These are phyloP conservation scores for Anthoptus insignis DNA, from an alignment of 2,888 invertebrate genomes.

Conservation along the genomic window DNA sequence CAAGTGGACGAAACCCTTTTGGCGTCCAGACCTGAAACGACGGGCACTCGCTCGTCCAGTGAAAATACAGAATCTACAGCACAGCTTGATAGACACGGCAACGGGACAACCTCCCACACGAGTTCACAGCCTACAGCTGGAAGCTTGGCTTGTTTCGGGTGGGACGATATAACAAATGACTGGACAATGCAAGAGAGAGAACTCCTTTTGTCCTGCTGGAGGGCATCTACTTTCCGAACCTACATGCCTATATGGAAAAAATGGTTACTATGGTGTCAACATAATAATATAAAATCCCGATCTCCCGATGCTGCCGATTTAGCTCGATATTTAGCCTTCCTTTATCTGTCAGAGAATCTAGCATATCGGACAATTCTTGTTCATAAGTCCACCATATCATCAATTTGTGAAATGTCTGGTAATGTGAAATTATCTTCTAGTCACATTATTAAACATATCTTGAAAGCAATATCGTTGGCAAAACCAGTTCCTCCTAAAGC, in stretches of 20 bases:
- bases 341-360: constrained; percentile 16
- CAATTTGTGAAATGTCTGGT: constrained; percentile 39
- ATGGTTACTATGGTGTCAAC: constrained; percentile 28
- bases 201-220: constrained; percentile 31
- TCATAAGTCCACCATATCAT: constrained; percentile 36
- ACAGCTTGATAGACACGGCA: constrained; percentile 14
- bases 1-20: constrained; percentile 39
- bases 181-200: constrained; percentile 35
- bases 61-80: constrained; percentile 14
- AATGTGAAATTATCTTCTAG: constrained; percentile 35
- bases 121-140: constrained; percentile 31
- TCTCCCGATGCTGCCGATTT: constrained; percentile 13
- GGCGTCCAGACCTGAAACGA: constrained; percentile 34
- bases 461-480: constrained; percentile 38
- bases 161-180: constrained; percentile 28
- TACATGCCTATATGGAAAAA: constrained; percentile 37
- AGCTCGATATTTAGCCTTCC: neutral
- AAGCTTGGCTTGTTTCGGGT: constrained; percentile 44
- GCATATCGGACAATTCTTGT: constrained; percentile 46
- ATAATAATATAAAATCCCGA: constrained; percentile 34
- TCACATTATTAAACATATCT: constrained; percentile 36
- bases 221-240: constrained; percentile 39
- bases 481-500: constrained; percentile 23
- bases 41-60: constrained; percentile 21
- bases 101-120: constrained; percentile 32